A percentile compares a stretch with the other conserved stretches of the same genome.
phyloP scores from a whole-genome alignment of 2,113 vertebrate species.

The Melanostigma gelatinosum region DNA sequence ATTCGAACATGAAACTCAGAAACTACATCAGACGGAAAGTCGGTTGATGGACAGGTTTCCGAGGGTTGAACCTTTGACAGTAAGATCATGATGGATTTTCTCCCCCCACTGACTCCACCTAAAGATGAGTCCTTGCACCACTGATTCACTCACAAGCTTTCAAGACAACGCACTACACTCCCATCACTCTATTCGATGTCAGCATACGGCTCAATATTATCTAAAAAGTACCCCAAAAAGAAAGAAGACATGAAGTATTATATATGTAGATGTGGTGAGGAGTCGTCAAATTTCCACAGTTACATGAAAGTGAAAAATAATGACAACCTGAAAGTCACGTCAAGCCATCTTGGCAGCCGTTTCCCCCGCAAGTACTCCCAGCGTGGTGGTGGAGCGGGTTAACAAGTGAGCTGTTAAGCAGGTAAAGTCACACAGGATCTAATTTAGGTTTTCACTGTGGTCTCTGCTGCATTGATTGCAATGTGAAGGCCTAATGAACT shows the following conservation, averaged over 20 bases:
- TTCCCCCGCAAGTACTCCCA: slow-evolving; percentile 29
- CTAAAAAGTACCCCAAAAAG: slow-evolving; percentile 37
- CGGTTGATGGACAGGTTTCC: slow-evolving; percentile 43
- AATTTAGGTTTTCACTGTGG: slow-evolving; percentile 76
- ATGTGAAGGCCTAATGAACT: slow-evolving; percentile 79
- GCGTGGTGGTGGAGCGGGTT: slow-evolving; percentile 39
- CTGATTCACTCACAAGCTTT: slow-evolving; percentile 40
- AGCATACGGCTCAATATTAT: slow-evolving; percentile 45
- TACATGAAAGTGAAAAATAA: slow-evolving; percentile 21
- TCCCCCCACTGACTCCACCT: slow-evolving; percentile 18
- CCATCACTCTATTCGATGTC: slow-evolving; percentile 72
- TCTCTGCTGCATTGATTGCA: slow-evolving; percentile 79
- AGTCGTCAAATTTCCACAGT: slow-evolving; percentile 17
- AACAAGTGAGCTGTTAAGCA: slow-evolving; percentile 72
- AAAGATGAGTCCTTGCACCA: slow-evolving; percentile 41
- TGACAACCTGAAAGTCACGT: slow-evolving; percentile 46
- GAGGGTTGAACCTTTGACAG: slow-evolving; percentile 4
- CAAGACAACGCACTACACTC: slow-evolving; percentile 40
- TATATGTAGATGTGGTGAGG: slow-evolving; percentile 44
- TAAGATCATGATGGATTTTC: slow-evolving; percentile 52
- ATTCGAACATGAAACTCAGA: slow-evolving; percentile 13
- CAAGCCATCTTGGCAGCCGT: slow-evolving; percentile 20
- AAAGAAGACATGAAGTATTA: slow-evolving; percentile 30
- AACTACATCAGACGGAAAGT: slow-evolving; percentile 7
- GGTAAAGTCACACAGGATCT: slow-evolving; percentile 79